Conservation (phyloP, 2,113 vertebrate genomes). For the Microcebus lehilahytsara region DNA sequence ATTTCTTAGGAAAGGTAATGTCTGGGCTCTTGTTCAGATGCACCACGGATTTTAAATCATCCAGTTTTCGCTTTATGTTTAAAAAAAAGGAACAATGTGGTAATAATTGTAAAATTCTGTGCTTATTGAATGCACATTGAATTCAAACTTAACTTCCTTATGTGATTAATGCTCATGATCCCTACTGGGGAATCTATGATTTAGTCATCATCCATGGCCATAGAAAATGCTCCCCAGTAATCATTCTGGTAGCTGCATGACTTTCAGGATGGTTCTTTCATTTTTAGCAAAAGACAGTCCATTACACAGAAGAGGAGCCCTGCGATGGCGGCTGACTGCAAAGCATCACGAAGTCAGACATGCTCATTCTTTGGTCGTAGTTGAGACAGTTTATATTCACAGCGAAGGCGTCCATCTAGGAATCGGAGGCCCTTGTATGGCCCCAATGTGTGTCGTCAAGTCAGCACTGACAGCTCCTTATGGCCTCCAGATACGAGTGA, state of each 20-base stretch:
- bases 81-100: background rate
- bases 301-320: background rate
- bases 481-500: background rate
- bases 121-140: background rate
- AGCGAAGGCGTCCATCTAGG: background rate
- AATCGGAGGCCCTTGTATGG: background rate
- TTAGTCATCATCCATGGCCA: background rate
- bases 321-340: background rate
- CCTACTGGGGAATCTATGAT: background rate
- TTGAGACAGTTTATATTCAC: background rate
- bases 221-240: background rate
- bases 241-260: background rate
- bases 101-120: background rate
- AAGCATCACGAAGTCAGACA: background rate
- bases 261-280: background rate
- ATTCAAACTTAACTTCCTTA: background rate
- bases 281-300: background rate
- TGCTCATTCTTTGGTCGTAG: background rate
- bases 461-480: background rate
- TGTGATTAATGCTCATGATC: background rate
- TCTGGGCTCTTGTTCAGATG: background rate
- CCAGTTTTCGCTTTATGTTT: background rate
- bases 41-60: constrained; percentile 1
- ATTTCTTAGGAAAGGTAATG: constrained; percentile 26
- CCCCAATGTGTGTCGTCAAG: background rate